Conservation (phyloP, 2,797 vertebrate genomes). For the Taeniopygia guttata region DNA sequence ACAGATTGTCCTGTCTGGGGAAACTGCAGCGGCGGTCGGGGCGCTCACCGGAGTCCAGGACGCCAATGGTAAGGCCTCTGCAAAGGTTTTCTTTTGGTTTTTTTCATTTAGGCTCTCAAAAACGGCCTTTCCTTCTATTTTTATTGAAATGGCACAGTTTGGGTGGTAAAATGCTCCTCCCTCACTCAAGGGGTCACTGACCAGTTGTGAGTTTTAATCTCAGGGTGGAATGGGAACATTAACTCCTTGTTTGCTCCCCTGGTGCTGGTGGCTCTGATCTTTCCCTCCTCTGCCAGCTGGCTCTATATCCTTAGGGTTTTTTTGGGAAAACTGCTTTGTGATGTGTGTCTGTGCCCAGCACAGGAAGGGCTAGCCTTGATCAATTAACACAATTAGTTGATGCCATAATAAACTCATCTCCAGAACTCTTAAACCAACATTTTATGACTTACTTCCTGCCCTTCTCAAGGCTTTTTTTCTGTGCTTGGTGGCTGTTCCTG, state of each 20-base stretch:
- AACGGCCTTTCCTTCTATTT: accelerated
- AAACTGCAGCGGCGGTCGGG: conserved; percentile 94
- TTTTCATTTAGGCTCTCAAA: neutral
- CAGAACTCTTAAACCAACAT: accelerated
- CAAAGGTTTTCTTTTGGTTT: neutral
- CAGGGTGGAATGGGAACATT: too few relatives aligned
- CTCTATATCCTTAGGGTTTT: neutral
- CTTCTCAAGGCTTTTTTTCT: neutral
- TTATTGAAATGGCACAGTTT: neutral
- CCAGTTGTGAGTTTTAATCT: neutral
- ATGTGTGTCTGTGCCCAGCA: neutral
- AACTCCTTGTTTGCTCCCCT: accelerated
- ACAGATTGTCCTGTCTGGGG: conserved; percentile 94
- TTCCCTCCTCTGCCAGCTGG: neutral
- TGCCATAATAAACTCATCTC: neutral
- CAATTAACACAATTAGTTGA: neutral
- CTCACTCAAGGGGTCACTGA: neutral
- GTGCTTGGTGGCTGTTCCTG: neutral
- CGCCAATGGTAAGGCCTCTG: conserved; percentile 85
- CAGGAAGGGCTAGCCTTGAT: too few relatives aligned
- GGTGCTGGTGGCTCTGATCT: neutral
- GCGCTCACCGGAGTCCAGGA: conserved; percentile 96
- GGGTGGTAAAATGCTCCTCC: neutral
- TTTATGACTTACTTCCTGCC: neutral
- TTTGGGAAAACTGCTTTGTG: neutral